Conservation (phyloP, 2,797 vertebrate species). For the Streptopelia turtur region DNA sequence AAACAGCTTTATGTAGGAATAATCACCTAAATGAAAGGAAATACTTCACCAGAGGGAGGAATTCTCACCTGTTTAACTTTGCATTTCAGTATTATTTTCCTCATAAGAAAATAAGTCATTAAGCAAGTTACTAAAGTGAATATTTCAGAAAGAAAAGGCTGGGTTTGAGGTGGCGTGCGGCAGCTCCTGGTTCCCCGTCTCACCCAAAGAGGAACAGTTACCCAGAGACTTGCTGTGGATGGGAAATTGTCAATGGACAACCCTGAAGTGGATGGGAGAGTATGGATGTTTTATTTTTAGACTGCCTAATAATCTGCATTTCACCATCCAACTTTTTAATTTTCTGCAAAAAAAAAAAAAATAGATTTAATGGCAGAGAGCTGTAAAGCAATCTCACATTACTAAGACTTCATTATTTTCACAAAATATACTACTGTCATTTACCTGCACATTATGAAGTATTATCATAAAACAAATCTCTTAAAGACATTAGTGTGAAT, state of each 20-base stretch:
- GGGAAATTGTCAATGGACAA: background rate
- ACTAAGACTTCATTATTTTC: conserved; percentile 59
- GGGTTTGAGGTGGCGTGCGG: background rate
- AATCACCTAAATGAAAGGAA: background rate
- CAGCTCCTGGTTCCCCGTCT: background rate
- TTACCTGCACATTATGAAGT: conserved; percentile 39
- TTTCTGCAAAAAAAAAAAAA: background rate
- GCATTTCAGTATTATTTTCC: background rate
- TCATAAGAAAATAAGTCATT: background rate
- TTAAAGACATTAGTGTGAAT: conserved; percentile 29
- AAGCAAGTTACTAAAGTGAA: background rate
- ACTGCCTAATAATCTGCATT: conserved; percentile 8
- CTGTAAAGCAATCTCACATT: conserved; percentile 27
- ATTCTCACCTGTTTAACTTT: background rate
- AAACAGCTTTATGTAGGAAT: background rate
- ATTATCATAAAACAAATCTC: conserved; percentile 52
- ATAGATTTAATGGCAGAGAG: conserved; percentile 49
- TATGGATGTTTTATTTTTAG: background rate
- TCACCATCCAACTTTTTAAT: conserved; percentile 5
- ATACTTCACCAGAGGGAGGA: background rate
- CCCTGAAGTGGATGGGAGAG: background rate
- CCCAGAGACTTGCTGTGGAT: background rate
- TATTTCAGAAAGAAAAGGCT: background rate
- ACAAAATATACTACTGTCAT: conserved; percentile 63
- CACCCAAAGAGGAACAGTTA: background rate